phyloP scores from a whole-genome alignment of 1,140 invertebrate genomes.

The Rhyacophila brunnea region DNA sequence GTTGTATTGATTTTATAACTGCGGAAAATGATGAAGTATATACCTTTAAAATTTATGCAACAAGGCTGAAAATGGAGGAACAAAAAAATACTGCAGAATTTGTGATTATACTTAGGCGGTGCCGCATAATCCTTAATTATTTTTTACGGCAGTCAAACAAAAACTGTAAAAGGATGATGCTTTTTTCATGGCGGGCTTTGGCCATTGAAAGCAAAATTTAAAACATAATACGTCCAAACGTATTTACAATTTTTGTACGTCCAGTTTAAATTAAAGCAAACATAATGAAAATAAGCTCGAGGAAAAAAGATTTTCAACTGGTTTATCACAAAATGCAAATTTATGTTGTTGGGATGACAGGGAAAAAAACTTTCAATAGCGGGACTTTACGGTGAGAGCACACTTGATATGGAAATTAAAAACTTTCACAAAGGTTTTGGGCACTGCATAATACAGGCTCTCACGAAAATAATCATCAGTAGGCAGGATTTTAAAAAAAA shows the following conservation, averaged over 20 bases:
- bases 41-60: too few relatives aligned
- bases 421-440: constrained; percentile 31
- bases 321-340: constrained; percentile 34
- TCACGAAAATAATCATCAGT: not conserved
- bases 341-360: constrained; percentile 23
- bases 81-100: too few relatives aligned
- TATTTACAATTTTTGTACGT: constrained; percentile 2
- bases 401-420: constrained; percentile 37
- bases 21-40: too few relatives aligned
- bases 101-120: too few relatives aligned
- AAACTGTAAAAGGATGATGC: not conserved
- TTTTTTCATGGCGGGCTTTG: too few relatives aligned
- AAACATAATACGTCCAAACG: not conserved
- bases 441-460: constrained; percentile 5
- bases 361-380: constrained; percentile 25
- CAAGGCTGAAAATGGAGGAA: too few relatives aligned
- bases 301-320: not conserved
- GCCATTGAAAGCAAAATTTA: not conserved
- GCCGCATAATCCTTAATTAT: not conserved
- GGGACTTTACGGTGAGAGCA: constrained; percentile 28
- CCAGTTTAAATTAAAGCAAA: constrained; percentile 10
- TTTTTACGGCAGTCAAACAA: not conserved
- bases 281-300: constrained; percentile 7
- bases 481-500: not conserved
- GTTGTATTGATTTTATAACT: too few relatives aligned